These are phyloP conservation scores for Yponomeuta sedellus DNA, from an alignment of 2,888 invertebrate species.

Conservation along the genomic window DNA sequence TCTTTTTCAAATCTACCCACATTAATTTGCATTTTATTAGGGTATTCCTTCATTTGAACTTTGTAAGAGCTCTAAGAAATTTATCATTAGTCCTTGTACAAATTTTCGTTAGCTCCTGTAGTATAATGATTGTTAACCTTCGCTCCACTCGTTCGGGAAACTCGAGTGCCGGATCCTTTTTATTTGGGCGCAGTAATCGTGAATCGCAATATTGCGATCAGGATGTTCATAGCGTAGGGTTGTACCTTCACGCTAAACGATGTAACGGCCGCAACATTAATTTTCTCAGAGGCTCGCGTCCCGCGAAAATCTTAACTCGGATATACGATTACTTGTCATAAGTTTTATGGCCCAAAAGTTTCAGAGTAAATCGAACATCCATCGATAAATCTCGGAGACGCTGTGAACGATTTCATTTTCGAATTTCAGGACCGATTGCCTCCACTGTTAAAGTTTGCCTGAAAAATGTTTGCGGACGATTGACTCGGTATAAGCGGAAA, in stretches of 20 bases:
- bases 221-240: constrained; percentile 6
- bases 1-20: no score
- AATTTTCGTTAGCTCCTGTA: no score
- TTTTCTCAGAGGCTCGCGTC: constrained; percentile 17
- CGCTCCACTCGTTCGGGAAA: no score
- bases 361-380: constrained; percentile 74
- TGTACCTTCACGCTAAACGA: not conserved
- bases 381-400: constrained; percentile 76
- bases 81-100: no score
- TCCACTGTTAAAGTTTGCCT: constrained; percentile 76
- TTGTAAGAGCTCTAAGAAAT: no score
- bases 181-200: not conserved
- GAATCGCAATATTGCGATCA: not conserved
- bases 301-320: constrained; percentile 45
- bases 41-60: no score
- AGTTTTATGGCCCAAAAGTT: constrained; percentile 74
- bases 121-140: no score
- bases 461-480: constrained; percentile 76
- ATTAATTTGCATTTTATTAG: no score
- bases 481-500: constrained; percentile 76
- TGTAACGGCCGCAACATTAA: not conserved
- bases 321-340: constrained; percentile 75
- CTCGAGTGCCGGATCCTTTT: no score
- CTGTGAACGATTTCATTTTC: constrained; percentile 76
- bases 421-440: constrained; percentile 77